Conservation (phyloP, 2,113 vertebrate species). For the Steatornis caripensis region DNA sequence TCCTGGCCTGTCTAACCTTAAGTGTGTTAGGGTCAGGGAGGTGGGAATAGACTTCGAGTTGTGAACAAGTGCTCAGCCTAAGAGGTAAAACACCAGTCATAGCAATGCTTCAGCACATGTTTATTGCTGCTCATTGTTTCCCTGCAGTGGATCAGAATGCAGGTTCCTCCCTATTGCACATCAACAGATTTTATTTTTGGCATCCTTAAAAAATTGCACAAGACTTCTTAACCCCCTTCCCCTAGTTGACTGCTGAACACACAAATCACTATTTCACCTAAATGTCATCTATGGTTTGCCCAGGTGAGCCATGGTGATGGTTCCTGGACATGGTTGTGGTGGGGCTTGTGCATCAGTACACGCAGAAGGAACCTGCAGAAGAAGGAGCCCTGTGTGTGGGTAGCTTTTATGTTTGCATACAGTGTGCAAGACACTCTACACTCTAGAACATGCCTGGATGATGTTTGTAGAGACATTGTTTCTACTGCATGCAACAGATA, state of each 20-base stretch:
- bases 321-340: not conserved
- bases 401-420: not conserved
- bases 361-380: not conserved
- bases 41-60: not conserved
- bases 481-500: conserved; percentile 30
- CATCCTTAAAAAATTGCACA: conserved; percentile 52
- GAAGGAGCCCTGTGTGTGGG: not conserved
- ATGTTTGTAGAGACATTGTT: not conserved
- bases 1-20: not conserved
- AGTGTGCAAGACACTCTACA: not conserved
- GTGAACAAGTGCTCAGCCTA: not conserved
- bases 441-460: not conserved
- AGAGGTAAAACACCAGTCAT: not conserved
- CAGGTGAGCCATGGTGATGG: not conserved
- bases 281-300: not conserved
- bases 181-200: conserved; percentile 48
- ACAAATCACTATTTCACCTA: not conserved
- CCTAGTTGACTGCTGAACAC: not conserved
- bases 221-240: not conserved
- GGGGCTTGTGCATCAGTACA: not conserved
- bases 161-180: conserved; percentile 60
- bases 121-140: conserved; percentile 73
- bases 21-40: no score
- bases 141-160: conserved; percentile 54
- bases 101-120: conserved; percentile 17